These are phyloP conservation scores for Zapus hudsonius DNA, from an alignment of 2,113 vertebrate species.

Conservation along the genomic window DNA sequence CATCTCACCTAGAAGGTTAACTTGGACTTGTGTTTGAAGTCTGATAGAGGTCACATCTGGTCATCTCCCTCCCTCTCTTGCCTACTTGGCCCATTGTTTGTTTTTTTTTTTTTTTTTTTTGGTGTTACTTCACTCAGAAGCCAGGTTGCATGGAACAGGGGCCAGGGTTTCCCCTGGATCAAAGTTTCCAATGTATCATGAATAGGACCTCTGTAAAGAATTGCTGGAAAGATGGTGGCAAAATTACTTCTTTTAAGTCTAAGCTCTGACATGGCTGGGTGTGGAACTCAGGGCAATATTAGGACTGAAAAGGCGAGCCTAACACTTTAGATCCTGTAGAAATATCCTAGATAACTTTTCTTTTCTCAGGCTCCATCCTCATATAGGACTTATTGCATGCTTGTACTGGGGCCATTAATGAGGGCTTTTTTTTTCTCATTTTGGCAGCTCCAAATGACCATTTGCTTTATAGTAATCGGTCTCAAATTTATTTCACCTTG, in stretches of 20 bases:
- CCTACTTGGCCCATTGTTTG: neutral
- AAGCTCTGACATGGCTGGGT: neutral
- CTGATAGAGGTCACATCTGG: neutral
- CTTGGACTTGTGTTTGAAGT: conserved; percentile 22
- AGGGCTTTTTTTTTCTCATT: conserved; percentile 46
- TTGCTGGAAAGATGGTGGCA: neutral
- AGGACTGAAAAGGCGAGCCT: neutral
- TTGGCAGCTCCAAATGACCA: conserved; percentile 92
- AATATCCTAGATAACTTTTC: conserved; percentile 16
- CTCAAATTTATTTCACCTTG: conserved; percentile 93
- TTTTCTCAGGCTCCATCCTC: conserved; percentile 31
- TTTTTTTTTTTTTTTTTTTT: conserved; percentile 15
- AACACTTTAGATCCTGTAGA: conserved; percentile 26
- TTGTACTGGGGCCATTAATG: conserved; percentile 45
- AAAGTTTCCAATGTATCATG: neutral
- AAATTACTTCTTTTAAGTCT: neutral
- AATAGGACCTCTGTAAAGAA: neutral
- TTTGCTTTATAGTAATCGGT: conserved; percentile 93
- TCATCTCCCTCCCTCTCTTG: neutral
- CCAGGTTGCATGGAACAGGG: neutral
- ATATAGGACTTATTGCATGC: neutral
- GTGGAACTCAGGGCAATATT: neutral
- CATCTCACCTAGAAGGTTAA: neutral
- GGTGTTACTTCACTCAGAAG: conserved; percentile 8
- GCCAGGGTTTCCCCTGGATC: neutral